Conservation (phyloP, 2,888 invertebrate genomes). For the Drosophila anomalipes region DNA sequence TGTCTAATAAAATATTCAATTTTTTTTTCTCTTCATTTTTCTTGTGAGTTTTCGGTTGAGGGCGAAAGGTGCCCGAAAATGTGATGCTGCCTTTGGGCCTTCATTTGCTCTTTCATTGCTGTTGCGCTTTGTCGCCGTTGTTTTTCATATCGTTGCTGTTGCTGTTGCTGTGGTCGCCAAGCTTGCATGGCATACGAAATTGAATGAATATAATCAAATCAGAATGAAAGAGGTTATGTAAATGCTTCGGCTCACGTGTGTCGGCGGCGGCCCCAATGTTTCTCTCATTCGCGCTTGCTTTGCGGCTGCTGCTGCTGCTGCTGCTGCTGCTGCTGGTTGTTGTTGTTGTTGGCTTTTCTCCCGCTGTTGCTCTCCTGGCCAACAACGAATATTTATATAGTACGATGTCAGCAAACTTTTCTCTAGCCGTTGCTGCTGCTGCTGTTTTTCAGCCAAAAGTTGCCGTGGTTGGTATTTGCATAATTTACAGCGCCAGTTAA, state of each 20-base stretch:
- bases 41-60: neutral
- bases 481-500: constrained; percentile 73
- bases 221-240: constrained; percentile 73
- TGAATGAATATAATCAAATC: constrained; percentile 78
- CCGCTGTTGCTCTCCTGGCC: neutral
- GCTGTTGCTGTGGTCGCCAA: constrained; percentile 17
- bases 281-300: constrained; percentile 19
- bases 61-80: constrained; percentile 43
- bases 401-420: constrained; percentile 41
- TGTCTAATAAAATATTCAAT: constrained; percentile 57
- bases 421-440: constrained; percentile 28
- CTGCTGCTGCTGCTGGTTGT: neutral
- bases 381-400: constrained; percentile 4
- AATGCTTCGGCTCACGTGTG: constrained; percentile 56
- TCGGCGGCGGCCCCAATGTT: neutral
- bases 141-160: constrained; percentile 10
- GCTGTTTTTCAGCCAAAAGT: constrained; percentile 19
- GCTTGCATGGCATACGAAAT: constrained; percentile 68
- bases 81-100: constrained; percentile 18
- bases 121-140: constrained; percentile 42
- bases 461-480: constrained; percentile 60
- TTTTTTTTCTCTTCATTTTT: constrained; percentile 20
- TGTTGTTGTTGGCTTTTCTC: neutral
- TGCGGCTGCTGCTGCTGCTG: neutral
- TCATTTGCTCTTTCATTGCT: constrained; percentile 22